Percentiles rank a stretch among this genome's conserved stretches.
phyloP scores from a whole-genome alignment of 1,140 invertebrate genomes.

The Calephelis nemesis region DNA sequence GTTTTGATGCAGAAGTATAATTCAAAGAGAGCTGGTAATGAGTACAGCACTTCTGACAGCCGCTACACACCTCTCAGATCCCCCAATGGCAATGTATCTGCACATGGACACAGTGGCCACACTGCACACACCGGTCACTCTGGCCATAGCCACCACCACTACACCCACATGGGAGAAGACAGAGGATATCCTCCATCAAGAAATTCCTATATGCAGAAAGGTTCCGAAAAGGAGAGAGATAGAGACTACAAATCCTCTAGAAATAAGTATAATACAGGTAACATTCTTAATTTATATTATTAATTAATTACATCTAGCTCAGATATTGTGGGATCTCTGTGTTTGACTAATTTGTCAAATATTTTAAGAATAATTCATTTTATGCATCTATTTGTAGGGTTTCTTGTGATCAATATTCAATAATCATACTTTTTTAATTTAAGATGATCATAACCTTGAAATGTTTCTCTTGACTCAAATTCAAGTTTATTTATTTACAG shows the following conservation, averaged over 20 bases:
- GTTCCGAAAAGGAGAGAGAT: slow-evolving; percentile 93
- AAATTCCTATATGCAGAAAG: slow-evolving; percentile 88
- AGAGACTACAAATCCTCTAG: slow-evolving; percentile 92
- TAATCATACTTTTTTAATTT: no score
- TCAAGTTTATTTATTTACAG: no score
- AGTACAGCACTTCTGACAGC: slow-evolving; percentile 75
- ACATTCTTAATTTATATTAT: slow-evolving; percentile 7
- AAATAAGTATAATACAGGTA: slow-evolving; percentile 83
- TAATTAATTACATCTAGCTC: no score
- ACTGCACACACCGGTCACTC: slow-evolving; percentile 84
- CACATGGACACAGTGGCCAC: slow-evolving; percentile 82
- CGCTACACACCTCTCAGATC: slow-evolving; percentile 67
- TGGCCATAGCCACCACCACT: slow-evolving; percentile 81
- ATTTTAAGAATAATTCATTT: no score
- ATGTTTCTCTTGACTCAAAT: no score
- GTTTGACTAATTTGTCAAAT: no score
- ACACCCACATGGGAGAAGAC: slow-evolving; percentile 85
- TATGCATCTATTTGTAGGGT: no score
- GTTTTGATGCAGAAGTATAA: slow-evolving; percentile 63
- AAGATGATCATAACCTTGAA: no score
- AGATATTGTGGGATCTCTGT: no score
- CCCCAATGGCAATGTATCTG: slow-evolving; percentile 71
- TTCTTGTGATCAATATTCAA: no score
- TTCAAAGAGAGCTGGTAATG: slow-evolving; percentile 76
- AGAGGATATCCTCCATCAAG: slow-evolving; percentile 81